Base-by-base conservation (phyloP, 2,113 vertebrate genomes). In the Mohoua ochrocephala region DNA sequence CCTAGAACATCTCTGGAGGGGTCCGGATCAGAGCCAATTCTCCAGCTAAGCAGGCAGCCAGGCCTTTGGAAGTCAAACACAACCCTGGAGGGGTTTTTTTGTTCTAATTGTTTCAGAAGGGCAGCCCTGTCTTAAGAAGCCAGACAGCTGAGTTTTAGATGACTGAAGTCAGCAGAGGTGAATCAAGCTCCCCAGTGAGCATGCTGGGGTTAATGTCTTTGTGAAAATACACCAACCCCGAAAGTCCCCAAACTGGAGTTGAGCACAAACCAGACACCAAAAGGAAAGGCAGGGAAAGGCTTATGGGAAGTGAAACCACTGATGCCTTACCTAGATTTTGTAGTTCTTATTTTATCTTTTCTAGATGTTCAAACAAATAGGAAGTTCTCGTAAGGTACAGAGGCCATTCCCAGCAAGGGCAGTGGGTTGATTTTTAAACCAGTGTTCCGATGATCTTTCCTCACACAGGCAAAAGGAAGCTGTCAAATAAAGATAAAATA, bases 341-440 rank as follows among this genome's bases (percentile, higher is more conserved):
- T 61, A 79, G 42, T 63, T 84, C 41, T 41, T 76, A 10, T 75
- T 89, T 93, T 87, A 74, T 83, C 75, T 80, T 77, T 94, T 77
- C 71, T 86, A 57, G 42, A 73, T 44, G 19, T 90, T 91, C 87
- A 94, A 96, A 91, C 60, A 97, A 93, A 70, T 21, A 70, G 12
- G 57, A 88, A 53, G 37, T 91, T 95, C 60, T 75, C 47, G 39
- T 78, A 76, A 65, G 27, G 80, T 75, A 59, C 42, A 47, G 78
- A 93, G 71, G 68, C 42, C 2, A 1, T 93, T 95, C 63, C 78
- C 5, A 1, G 78, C n/a, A 87, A 68, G 42, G n/a, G 50, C 70
- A 53, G 37, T 13, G 45, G 11, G 71, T 87, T 96, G 87, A 93
- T 93, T 82, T 96, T 96, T 94, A 96, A 97, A 77, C 87, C 27